These are phyloP conservation scores for Condylostylus longicornis DNA, from an alignment of 1,140 invertebrate species.

Conservation along the genomic window DNA sequence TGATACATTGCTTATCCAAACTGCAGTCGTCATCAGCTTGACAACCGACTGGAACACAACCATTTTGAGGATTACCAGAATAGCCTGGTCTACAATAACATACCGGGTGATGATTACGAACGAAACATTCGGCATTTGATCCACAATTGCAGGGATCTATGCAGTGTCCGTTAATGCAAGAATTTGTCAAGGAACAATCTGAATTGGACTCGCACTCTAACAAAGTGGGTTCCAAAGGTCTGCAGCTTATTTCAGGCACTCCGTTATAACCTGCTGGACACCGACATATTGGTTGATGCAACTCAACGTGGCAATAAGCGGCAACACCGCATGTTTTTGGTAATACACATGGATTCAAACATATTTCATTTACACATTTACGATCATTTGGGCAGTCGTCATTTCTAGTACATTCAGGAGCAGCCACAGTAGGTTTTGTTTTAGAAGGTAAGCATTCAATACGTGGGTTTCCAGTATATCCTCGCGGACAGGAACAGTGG, in stretches of 20 bases:
- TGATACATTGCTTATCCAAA: slow-evolving; percentile 62
- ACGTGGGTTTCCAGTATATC: slow-evolving; percentile 68
- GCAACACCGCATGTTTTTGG: slow-evolving; percentile 54
- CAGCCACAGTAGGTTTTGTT: slow-evolving; percentile 31
- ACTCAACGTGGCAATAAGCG: slow-evolving; percentile 61
- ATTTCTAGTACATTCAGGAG: slow-evolving; percentile 60
- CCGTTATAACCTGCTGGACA: slow-evolving; percentile 65
- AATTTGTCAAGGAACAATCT: slow-evolving; percentile 61
- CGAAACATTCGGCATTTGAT: slow-evolving; percentile 59
- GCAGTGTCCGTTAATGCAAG: slow-evolving; percentile 64
- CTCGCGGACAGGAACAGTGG: slow-evolving; percentile 59
- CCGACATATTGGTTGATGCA: slow-evolving; percentile 58
- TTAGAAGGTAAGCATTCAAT: slow-evolving; percentile 52
- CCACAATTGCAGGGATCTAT: slow-evolving; percentile 75
- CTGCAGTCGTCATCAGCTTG: slow-evolving; percentile 64
- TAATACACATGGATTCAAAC: slow-evolving; percentile 59
- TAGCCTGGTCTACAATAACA: slow-evolving; percentile 63
- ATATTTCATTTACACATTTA: slow-evolving; percentile 57
- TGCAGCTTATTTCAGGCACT: slow-evolving; percentile 53
- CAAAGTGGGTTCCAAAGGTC: slow-evolving; percentile 40
- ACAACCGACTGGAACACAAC: slow-evolving; percentile 67
- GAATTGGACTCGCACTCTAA: slow-evolving; percentile 60
- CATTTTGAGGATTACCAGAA: slow-evolving; percentile 67
- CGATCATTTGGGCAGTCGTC: slow-evolving; percentile 58
- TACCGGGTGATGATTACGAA: slow-evolving; percentile 64